Evolutionary conservation across 2,888 invertebrate species (phyloP), one percentile per base, ranked within the genome.

Genomic region (Oegoconia quadripuncta): DNA sequence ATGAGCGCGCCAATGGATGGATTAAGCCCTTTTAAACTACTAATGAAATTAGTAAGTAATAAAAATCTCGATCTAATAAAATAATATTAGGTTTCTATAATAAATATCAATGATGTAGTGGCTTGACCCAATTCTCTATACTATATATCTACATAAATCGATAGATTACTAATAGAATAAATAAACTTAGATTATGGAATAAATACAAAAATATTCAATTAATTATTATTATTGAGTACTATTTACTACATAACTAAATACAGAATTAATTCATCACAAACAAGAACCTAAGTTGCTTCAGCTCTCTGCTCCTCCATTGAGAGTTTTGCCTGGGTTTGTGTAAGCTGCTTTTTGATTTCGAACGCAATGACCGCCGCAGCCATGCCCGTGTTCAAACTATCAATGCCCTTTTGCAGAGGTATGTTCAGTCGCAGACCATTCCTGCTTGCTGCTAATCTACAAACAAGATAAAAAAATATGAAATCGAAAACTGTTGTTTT

Each of bases 311-410:
- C 66, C 32, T 67, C 59, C 16, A 64, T 39, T 48, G 67, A 79
- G 9, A 59, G 51, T 44, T 74, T 76, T 1, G 58, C 56, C 70
- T 69, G 74, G 2, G 65, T 58, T 43, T 78, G 74, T 20, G 82
- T 58, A 34, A 90, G 77, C 71, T 95, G 94, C 55, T 92, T 90
- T 58, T 90, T 90, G 32, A 96, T 91, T 89, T 98, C 97, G 78
- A 95, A 97, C 15, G 93, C 88, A 53, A 98, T 90, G 25, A 98
- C 89, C 11, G 95, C 94, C 13, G 94, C 84, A 0, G 97, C 96
- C 66, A 95, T 92, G 4, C 93, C 92, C 2, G 93, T 91, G 73
- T 97, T 98, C 35, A 98, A 86, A 71, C 97, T 97, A 32, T 97
- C 95, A 1, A 96, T 89, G 4, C 91, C 90, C 61, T 90, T 90